Evolutionary conservation across 1,140 invertebrate genomes (phyloP).

Genomic region (Thalassaphorura encarpata): DNA sequence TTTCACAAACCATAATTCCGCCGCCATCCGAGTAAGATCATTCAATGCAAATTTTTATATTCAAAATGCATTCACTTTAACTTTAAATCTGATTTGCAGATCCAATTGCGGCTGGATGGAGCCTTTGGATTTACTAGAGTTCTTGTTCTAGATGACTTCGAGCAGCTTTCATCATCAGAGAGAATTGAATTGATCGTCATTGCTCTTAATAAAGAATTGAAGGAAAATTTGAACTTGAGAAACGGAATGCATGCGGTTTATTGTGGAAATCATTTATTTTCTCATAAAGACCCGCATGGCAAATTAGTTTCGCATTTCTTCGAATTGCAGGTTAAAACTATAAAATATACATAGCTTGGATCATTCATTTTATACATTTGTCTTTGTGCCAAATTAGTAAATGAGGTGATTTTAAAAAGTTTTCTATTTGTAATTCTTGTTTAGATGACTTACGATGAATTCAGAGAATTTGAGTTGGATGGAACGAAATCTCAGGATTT

Average conservation of each 20-base stretch:
- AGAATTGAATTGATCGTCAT: constrained; percentile 17
- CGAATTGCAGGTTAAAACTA: too few relatives aligned
- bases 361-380: too few relatives aligned
- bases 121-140: constrained; percentile 49
- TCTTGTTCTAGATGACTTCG: constrained; percentile 39
- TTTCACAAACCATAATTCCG: too few relatives aligned
- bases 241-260: constrained; percentile 30
- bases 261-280: not conserved
- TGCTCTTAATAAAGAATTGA: constrained; percentile 43
- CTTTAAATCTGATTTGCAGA: too few relatives aligned
- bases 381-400: too few relatives aligned
- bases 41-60: too few relatives aligned
- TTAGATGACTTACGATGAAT: too few relatives aligned
- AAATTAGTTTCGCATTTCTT: not conserved
- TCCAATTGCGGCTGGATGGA: constrained; percentile 50
- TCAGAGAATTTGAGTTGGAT: constrained; percentile 38
- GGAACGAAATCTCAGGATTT: constrained; percentile 39
- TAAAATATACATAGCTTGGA: too few relatives aligned
- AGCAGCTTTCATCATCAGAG: constrained; percentile 39
- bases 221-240: constrained; percentile 46
- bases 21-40: too few relatives aligned
- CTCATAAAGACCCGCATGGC: not conserved
- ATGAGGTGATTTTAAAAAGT: too few relatives aligned
- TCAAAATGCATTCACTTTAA: too few relatives aligned
- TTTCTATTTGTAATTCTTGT: too few relatives aligned